Percentiles rank a stretch among this genome's conserved stretches.
Conservation (phyloP, 2,888 invertebrate genomes). For the Apamea sordens region DNA sequence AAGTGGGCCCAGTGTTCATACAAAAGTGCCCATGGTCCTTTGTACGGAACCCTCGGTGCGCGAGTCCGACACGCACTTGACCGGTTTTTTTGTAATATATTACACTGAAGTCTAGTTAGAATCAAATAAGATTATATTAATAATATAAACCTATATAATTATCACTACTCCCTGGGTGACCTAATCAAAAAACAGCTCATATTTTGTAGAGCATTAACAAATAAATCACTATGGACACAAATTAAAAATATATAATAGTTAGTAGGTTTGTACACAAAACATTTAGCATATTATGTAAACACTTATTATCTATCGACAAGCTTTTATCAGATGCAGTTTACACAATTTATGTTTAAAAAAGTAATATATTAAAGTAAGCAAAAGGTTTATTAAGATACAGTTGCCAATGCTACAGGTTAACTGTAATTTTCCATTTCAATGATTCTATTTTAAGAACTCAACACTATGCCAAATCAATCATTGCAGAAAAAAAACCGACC, state of each 20-base stretch:
- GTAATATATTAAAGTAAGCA: neutral
- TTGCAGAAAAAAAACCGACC: neutral
- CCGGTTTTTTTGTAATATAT: neutral
- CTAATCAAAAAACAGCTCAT: slow-evolving; percentile 2
- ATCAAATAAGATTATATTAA: neutral
- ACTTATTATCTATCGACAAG: slow-evolving; percentile 7
- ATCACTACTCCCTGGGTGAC: neutral
- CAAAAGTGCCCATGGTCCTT: too few species aligned
- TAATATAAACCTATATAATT: neutral
- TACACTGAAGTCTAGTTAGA: neutral
- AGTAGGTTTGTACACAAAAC: neutral
- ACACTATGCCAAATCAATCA: slow-evolving; percentile 8
- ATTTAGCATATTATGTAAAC: neutral
- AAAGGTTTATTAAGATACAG: neutral
- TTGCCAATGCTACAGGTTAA: neutral
- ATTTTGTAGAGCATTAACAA: neutral
- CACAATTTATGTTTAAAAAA: neutral
- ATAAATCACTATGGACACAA: neutral
- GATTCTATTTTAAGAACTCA: slow-evolving; percentile 10
- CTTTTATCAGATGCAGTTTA: slow-evolving; percentile 6
- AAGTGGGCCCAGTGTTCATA: too few species aligned
- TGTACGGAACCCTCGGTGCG: too few species aligned
- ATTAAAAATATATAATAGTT: neutral
- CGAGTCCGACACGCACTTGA: too few species aligned
- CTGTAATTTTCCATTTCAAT: slow-evolving; percentile 41